Percentiles rank a stretch among this genome's conserved stretches.
Conservation (phyloP, 2,797 vertebrate genomes). For the Notamacropus eugenii region DNA sequence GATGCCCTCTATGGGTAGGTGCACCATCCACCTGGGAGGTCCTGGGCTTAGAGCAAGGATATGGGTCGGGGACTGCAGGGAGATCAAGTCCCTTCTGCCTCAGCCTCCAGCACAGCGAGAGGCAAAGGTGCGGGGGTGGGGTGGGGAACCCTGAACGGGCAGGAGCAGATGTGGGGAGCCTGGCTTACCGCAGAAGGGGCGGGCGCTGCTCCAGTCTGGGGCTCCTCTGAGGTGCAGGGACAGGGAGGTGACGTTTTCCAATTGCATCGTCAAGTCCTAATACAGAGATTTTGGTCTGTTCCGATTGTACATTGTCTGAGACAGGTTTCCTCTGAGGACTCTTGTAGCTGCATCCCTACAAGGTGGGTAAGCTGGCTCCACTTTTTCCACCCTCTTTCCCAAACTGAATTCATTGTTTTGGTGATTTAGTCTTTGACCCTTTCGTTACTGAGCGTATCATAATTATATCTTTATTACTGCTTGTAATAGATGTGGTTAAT, state of each 20-base stretch:
- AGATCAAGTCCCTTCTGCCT: constrained; percentile 46
- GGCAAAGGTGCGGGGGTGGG: neutral
- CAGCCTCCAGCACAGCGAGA: constrained; percentile 41
- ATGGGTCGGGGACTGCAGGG: constrained; percentile 60
- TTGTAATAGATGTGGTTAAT: neutral
- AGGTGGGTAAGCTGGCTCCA: too few species aligned
- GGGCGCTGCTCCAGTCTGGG: neutral
- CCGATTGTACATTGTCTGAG: too few species aligned
- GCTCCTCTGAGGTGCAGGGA: constrained; percentile 7
- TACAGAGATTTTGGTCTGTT: too few species aligned
- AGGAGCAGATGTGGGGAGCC: too few species aligned
- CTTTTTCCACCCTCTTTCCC: too few species aligned
- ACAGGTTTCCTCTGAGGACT: neutral
- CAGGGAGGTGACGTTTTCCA: neutral
- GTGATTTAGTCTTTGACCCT: neutral
- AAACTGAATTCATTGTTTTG: too few species aligned
- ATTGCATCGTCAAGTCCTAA: too few species aligned
- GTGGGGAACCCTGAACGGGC: too few species aligned
- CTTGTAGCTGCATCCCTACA: neutral
- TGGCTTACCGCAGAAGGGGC: too few species aligned
- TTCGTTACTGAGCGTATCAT: neutral
- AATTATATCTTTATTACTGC: too few species aligned
- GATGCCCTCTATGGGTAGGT: constrained; percentile 46
- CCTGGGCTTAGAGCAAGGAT: constrained; percentile 60
- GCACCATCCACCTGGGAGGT: neutral